These are phyloP conservation scores for human DNA, from an alignment of 2,113 vertebrate genomes.

Conservation along the genomic window DNA sequence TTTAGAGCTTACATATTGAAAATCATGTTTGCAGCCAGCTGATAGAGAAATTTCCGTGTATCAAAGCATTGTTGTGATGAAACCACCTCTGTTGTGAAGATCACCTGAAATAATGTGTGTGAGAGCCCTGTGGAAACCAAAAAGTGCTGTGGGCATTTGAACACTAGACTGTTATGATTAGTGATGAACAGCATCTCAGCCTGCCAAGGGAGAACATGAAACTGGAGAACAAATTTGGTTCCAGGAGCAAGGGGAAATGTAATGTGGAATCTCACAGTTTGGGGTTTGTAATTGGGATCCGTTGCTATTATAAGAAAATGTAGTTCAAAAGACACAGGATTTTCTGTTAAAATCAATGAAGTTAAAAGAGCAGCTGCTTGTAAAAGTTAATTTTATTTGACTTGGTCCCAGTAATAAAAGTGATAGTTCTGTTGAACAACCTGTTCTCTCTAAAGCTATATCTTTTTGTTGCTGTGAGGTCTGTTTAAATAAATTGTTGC, in stretches of 20 bases:
- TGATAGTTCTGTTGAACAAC: slow-evolving; percentile 27
- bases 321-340: slow-evolving; percentile 38
- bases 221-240: not conserved
- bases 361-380: slow-evolving; percentile 70
- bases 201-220: not conserved
- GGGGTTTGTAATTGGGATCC: slow-evolving; percentile 50
- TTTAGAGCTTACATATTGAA: slow-evolving; percentile 56
- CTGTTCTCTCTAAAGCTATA: slow-evolving; percentile 4
- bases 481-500: slow-evolving; percentile 12
- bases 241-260: not conserved
- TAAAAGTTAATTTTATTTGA: slow-evolving; percentile 77
- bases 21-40: slow-evolving; percentile 29
- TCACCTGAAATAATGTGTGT: not conserved
- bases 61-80: not conserved
- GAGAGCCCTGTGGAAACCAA: not conserved
- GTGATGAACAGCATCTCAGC: not conserved
- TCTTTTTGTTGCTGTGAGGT: not conserved
- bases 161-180: not conserved
- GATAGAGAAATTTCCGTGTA: slow-evolving; percentile 38
- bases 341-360: slow-evolving; percentile 65
- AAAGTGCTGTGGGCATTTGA: not conserved
- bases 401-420: slow-evolving; percentile 55
- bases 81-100: slow-evolving; percentile 29
- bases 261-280: slow-evolving; percentile 35
- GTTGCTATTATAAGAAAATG: slow-evolving; percentile 50